Conservation (phyloP, 2,797 vertebrate genomes). For the Rhinatrema bivittatum region DNA sequence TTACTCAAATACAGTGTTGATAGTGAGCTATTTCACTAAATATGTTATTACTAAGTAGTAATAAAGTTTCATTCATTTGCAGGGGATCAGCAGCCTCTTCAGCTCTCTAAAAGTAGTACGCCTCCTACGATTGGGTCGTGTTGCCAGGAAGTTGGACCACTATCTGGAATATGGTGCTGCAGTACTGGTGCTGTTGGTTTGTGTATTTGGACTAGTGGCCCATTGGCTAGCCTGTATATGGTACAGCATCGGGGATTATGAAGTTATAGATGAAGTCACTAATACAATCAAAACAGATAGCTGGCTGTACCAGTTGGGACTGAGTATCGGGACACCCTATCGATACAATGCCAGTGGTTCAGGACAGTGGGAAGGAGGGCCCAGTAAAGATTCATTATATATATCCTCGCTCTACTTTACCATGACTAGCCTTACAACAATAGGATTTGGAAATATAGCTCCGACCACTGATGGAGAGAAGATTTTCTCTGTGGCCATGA, state of each 20-base stretch:
- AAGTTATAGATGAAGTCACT: slow-evolving; percentile 85
- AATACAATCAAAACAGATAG: slow-evolving; percentile 89
- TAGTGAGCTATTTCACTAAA: too few relatives aligned
- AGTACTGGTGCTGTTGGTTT: slow-evolving; percentile 86
- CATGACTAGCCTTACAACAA: slow-evolving; percentile 97
- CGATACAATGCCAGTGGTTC: slow-evolving; percentile 84
- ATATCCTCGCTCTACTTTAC: slow-evolving; percentile 97
- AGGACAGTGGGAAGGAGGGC: slow-evolving; percentile 88
- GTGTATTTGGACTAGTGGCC: slow-evolving; percentile 89
- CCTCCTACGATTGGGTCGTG: slow-evolving; percentile 82
- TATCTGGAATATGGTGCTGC: slow-evolving; percentile 92
- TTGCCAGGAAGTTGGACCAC: slow-evolving; percentile 90
- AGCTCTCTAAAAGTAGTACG: slow-evolving; percentile 93
- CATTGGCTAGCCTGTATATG: slow-evolving; percentile 97
- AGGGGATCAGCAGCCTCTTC: slow-evolving; percentile 95
- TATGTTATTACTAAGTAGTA: not conserved
- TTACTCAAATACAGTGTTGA: too few relatives aligned
- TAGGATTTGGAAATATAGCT: slow-evolving; percentile 95
- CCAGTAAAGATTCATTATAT: slow-evolving; percentile 88
- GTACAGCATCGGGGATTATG: slow-evolving; percentile 95
- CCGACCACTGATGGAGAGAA: slow-evolving; percentile 91
- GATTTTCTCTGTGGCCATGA: slow-evolving; percentile 96
- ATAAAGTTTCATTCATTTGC: slow-evolving; percentile 29
- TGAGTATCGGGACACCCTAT: slow-evolving; percentile 84
- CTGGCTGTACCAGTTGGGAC: slow-evolving; percentile 89